Conservation (phyloP, 2,888 invertebrate genomes). For the Plebejus anna region DNA sequence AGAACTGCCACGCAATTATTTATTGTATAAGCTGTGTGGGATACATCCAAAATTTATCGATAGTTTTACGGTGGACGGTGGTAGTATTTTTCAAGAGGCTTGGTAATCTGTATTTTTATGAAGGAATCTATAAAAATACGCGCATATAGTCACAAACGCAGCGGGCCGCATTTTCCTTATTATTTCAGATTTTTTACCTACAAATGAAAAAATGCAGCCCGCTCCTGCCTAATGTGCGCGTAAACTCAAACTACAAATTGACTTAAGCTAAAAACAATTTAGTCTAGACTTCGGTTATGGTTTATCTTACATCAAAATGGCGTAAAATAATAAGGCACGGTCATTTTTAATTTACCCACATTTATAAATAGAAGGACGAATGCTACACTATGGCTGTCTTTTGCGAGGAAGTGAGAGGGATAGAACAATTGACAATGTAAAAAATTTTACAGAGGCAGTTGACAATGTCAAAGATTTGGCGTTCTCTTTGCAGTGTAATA, state of each 20-base stretch:
- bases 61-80: background rate
- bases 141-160: background rate
- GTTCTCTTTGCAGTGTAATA: no score
- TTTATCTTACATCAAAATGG: conserved; percentile 71
- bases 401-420: conserved; percentile 1
- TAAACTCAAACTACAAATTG: background rate
- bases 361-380: conserved; percentile 66
- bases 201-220: background rate
- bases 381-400: conserved; percentile 48
- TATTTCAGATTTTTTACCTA: background rate
- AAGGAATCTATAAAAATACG: background rate
- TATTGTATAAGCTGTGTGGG: background rate
- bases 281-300: conserved; percentile 56
- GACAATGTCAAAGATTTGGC: background rate
- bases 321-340: conserved; percentile 78
- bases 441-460: background rate
- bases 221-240: background rate
- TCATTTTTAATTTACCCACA: conserved; percentile 64
- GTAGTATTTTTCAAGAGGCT: background rate
- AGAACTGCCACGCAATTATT: background rate
- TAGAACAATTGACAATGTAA: background rate
- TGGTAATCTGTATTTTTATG: background rate
- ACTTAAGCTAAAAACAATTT: conserved; percentile 37
- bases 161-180: background rate
- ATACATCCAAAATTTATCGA: background rate